These are phyloP conservation scores for Microctonus hyperodae DNA, from an alignment of 2,888 invertebrate genomes.

Conservation along the genomic window DNA sequence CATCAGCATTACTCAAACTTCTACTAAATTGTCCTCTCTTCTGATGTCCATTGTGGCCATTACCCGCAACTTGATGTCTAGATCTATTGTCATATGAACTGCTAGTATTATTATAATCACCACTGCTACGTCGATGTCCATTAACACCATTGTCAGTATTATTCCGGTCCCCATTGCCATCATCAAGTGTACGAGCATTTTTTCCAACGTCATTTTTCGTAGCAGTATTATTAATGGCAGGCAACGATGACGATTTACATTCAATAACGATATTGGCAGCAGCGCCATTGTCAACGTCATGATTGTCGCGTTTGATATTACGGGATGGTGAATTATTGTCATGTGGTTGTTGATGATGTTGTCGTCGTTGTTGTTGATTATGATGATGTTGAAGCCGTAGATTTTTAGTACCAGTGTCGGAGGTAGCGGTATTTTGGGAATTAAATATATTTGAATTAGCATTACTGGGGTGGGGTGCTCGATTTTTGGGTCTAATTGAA, in stretches of 20 bases:
- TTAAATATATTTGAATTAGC: conserved; percentile 64
- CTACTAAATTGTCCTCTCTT: conserved; percentile 73
- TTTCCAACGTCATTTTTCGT: conserved; percentile 40
- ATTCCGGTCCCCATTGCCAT: neutral
- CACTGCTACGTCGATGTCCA: conserved; percentile 42
- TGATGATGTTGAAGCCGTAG: conserved; percentile 55
- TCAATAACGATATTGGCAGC: conserved; percentile 33
- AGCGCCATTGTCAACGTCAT: conserved; percentile 30
- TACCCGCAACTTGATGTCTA: conserved; percentile 52
- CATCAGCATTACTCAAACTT: conserved; percentile 83
- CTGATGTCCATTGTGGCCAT: conserved; percentile 64
- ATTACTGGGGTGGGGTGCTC: conserved; percentile 63
- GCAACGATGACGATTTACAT: conserved; percentile 36
- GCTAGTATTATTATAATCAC: conserved; percentile 61
- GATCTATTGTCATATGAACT: conserved; percentile 58
- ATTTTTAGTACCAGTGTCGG: conserved; percentile 62
- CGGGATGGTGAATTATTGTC: conserved; percentile 46
- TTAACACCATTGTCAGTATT: neutral
- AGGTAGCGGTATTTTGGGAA: conserved; percentile 62
- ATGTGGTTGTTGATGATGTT: neutral
- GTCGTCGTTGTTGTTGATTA: neutral
- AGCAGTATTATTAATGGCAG: conserved; percentile 36
- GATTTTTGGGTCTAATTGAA: conserved; percentile 62
- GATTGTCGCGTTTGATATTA: conserved; percentile 43
- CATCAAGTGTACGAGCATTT: neutral